Base-by-base conservation (phyloP, 2,113 vertebrate species). In the Mobula birostris region DNA sequence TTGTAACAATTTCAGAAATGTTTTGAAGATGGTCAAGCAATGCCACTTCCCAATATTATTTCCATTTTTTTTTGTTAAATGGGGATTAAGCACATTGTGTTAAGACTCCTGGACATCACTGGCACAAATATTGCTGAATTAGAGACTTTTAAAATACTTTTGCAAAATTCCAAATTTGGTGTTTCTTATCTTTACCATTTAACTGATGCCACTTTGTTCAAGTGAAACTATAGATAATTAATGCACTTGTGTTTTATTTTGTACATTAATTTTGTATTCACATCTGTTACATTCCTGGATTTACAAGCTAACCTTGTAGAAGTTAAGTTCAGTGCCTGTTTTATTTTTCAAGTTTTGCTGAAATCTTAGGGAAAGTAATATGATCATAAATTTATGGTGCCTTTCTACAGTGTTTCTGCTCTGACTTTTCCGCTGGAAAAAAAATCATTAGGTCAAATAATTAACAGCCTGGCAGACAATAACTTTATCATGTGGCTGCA, bases 291-390 rank as follows among this genome's bases (percentile, higher is more conserved):
- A 27, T 74, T 48, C 36, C 68, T 27, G 70, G 9, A 93, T 93
- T 74, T 40, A 72, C 36, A 72, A 21, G 90, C 19, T 36, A 9
- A 12, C 83, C 11, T n/a, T n/a, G 8, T 58, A 87, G 61, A 61
- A 63, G 58, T 87, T 6, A 88, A 66, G 14, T 88, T 90, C 58
- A 66, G 7, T 7, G 27, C 29, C 58, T 66, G 85, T 68, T 90
- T 90, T 66, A 85, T 66, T 90, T 90, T 90, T 61, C 63, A 58
- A 61, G 61, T 61, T 32, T 90, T 90, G 63, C 85, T 90, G 61
- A 32, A 36, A 66, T 17, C 85, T 66, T 15, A 66, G 61, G 58
- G 58, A 74, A 56, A 48, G 15, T n/a, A 87, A 87, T 14, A 87
- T 29, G 56, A 90, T 90, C 85, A 66, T 15, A 17, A 19, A 15